Evolutionary conservation across 2,888 invertebrate species (phyloP).

Genomic region (Elysia crispata): DNA sequence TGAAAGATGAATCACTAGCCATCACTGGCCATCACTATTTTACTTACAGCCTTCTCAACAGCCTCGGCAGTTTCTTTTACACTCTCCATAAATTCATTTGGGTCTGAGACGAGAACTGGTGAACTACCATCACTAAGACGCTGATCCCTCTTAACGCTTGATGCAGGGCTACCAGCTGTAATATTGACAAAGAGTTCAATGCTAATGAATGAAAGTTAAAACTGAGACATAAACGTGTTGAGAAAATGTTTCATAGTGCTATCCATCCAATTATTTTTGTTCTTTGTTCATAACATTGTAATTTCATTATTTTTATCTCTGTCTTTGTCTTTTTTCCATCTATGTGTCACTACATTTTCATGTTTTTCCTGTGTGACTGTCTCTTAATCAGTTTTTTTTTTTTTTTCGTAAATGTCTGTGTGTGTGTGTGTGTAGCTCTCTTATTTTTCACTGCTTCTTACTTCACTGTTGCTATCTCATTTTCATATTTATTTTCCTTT

Average conservation of each 20-base stretch:
- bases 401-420: no score
- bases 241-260: not conserved
- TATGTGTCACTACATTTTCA: no score
- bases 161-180: slow-evolving; percentile 7
- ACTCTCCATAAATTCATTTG: not conserved
- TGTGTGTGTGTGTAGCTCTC: no score
- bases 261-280: not conserved
- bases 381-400: no score
- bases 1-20: no score
- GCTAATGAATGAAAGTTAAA: not conserved
- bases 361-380: no score
- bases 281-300: not conserved
- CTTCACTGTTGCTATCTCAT: no score
- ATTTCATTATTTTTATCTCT: no score
- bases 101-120: not conserved
- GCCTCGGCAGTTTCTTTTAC: slow-evolving; percentile 24
- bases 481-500: no score
- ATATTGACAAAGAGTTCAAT: not conserved
- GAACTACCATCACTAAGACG: slow-evolving; percentile 28
- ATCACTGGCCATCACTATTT: no score
- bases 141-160: slow-evolving; percentile 16
- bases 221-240: not conserved
- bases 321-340: not conserved
- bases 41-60: slow-evolving; percentile 24
- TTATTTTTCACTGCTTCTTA: no score